phyloP scores from a whole-genome alignment of 1,140 invertebrate genomes.

The Lepidurus couesii region DNA sequence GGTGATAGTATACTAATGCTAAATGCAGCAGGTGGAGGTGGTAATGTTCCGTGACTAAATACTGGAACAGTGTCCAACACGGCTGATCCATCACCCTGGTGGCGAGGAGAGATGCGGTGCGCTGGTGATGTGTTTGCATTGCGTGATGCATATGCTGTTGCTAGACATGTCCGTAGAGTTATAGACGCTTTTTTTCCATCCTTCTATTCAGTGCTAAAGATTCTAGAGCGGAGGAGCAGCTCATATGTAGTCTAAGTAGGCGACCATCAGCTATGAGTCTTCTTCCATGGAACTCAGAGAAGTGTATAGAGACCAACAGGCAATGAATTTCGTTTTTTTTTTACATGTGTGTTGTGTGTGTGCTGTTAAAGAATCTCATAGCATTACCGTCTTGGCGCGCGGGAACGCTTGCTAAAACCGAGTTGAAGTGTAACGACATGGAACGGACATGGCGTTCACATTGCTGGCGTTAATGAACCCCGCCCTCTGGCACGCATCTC shows the following conservation, averaged over 20 bases:
- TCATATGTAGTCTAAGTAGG: neutral
- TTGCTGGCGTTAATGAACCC: slow-evolving; percentile 8
- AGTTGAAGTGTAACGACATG: slow-evolving; percentile 19
- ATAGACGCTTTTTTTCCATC: neutral
- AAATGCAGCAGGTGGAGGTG: slow-evolving; percentile 6
- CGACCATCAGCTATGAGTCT: too few relatives aligned
- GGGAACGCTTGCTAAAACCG: slow-evolving; percentile 14
- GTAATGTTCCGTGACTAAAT: slow-evolving; percentile 13
- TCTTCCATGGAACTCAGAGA: too few relatives aligned
- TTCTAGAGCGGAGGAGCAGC: neutral
- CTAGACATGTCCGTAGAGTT: neutral
- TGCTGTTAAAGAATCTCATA: slow-evolving; percentile 16
- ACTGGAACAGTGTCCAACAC: slow-evolving; percentile 21
- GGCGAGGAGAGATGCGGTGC: neutral
- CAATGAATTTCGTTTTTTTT: neutral
- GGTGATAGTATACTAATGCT: neutral
- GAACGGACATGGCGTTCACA: slow-evolving; percentile 13
- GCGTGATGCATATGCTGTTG: slow-evolving; percentile 18
- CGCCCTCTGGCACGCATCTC: slow-evolving; percentile 11
- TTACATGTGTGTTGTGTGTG: neutral
- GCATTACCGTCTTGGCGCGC: slow-evolving; percentile 7
- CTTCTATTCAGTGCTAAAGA: neutral
- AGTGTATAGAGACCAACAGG: neutral
- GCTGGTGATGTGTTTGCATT: slow-evolving; percentile 10
- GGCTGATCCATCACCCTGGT: slow-evolving; percentile 11